These are phyloP conservation scores for Chloroceryle inda DNA, from an alignment of 2,797 vertebrate genomes.

Conservation along the genomic window DNA sequence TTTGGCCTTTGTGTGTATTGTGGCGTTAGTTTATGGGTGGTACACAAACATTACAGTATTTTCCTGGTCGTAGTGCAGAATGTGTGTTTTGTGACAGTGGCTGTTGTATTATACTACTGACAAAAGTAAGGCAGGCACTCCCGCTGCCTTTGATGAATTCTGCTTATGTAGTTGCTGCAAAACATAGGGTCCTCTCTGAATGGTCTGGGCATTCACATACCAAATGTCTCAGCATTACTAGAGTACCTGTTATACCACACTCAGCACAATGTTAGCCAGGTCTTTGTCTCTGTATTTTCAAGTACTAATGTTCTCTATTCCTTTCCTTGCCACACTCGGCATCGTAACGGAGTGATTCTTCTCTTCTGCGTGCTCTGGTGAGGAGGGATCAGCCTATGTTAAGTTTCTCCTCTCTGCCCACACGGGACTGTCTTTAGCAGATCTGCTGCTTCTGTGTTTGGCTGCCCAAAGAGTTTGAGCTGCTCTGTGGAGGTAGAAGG, in stretches of 20 bases:
- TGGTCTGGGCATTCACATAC: slow-evolving; percentile 52
- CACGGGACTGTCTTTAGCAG: not conserved
- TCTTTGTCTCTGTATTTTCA: slow-evolving; percentile 53
- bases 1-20: not conserved
- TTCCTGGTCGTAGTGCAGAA: slow-evolving; percentile 41
- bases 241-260: slow-evolving; percentile 44
- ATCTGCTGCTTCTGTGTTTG: not conserved
- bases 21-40: not conserved
- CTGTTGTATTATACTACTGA: slow-evolving; percentile 52
- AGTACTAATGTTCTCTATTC: not conserved
- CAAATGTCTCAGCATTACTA: slow-evolving; percentile 61
- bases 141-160: slow-evolving; percentile 53
- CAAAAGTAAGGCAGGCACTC: slow-evolving; percentile 54
- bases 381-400: not conserved
- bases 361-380: not conserved
- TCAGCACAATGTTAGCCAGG: slow-evolving; percentile 34
- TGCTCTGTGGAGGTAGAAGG: not conserved
- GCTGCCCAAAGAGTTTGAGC: not conserved
- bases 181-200: slow-evolving; percentile 59
- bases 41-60: slow-evolving; percentile 20
- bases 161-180: slow-evolving; percentile 53
- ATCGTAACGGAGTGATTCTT: not conserved
- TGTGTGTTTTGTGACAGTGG: slow-evolving; percentile 48
- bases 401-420: not conserved
- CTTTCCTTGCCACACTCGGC: not conserved